These are phyloP conservation scores for Chloroclysta siterata DNA, from an alignment of 2,888 invertebrate genomes.

Conservation along the genomic window DNA sequence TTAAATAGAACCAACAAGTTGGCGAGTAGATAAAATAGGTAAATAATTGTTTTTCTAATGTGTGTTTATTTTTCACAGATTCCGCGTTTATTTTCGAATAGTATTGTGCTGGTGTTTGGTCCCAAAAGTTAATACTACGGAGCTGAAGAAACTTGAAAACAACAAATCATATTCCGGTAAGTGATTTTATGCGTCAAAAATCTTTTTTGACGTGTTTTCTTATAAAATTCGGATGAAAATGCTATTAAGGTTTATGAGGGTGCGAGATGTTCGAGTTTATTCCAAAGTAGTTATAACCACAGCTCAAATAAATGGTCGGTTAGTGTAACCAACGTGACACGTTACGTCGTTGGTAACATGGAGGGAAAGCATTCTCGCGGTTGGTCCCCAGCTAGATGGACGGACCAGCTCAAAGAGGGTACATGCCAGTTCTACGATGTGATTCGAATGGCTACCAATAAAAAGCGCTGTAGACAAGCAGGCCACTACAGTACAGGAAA, in stretches of 20 bases:
- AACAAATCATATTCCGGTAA: constrained; percentile 79
- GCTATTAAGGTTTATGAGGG: constrained; percentile 19
- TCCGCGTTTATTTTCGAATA: constrained; percentile 88
- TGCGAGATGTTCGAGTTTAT: constrained; percentile 18
- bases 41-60: background rate
- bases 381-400: too few relatives aligned
- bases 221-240: constrained; percentile 6
- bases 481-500: too few relatives aligned
- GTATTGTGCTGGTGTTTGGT: constrained; percentile 86
- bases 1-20: too few relatives aligned
- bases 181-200: constrained; percentile 26
- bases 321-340: background rate
- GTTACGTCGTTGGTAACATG: background rate
- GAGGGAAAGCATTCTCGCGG: too few relatives aligned
- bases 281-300: constrained; percentile 1
- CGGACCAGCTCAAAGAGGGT: too few relatives aligned
- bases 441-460: too few relatives aligned
- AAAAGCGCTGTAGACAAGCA: too few relatives aligned
- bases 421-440: too few relatives aligned
- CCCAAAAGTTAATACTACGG: constrained; percentile 63
- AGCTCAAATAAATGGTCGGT: background rate
- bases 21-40: too few relatives aligned
- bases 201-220: background rate
- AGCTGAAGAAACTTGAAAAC: constrained; percentile 72
- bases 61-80: constrained; percentile 68